A percentile compares a stretch with the other conserved stretches of the same genome.
Conservation (phyloP, 2,888 invertebrate species). For the Dynastes tityus region DNA sequence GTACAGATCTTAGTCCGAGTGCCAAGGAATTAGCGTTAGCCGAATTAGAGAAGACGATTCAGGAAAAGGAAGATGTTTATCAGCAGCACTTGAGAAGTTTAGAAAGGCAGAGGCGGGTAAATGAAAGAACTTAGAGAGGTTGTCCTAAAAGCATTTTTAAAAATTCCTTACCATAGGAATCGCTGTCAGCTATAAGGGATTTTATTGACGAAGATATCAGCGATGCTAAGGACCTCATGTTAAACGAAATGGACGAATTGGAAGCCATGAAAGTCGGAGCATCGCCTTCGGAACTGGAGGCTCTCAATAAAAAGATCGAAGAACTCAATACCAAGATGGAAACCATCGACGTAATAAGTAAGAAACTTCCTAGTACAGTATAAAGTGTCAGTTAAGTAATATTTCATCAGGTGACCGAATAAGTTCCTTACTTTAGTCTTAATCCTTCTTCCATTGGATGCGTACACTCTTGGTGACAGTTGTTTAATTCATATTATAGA, state of each 20-base stretch:
- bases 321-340: constrained; percentile 55
- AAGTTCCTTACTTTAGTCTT: no score
- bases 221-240: constrained; percentile 28
- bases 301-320: constrained; percentile 57
- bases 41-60: constrained; percentile 61
- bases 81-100: constrained; percentile 59
- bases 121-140: background rate
- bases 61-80: constrained; percentile 59
- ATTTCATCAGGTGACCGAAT: no score
- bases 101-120: constrained; percentile 61
- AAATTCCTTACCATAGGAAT: background rate
- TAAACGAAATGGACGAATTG: constrained; percentile 57
- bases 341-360: constrained; percentile 55
- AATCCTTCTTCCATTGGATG: no score
- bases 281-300: constrained; percentile 57
- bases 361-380: background rate
- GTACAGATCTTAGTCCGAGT: constrained; percentile 49
- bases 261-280: constrained; percentile 59
- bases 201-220: constrained; percentile 15
- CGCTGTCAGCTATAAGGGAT: constrained; percentile 17
- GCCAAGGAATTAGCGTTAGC: constrained; percentile 53
- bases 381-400: no score
- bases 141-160: background rate
- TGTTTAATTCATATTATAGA: no score
- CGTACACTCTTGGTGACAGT: no score